These are phyloP conservation scores for Eurypyga helias DNA, from an alignment of 2,113 vertebrate genomes.

Conservation along the genomic window DNA sequence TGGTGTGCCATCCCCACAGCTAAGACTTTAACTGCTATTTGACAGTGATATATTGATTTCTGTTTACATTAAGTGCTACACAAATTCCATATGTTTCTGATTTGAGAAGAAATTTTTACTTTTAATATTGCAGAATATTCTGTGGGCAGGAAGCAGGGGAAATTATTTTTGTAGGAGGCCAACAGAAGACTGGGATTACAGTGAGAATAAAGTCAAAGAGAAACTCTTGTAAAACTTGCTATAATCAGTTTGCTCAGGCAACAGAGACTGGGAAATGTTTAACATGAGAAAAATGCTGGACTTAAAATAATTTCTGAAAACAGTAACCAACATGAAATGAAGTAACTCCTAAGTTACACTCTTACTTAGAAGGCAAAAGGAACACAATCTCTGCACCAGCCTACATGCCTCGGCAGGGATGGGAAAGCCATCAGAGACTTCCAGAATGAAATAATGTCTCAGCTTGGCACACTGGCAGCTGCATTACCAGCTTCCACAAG, in stretches of 20 bases:
- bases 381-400: background rate
- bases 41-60: background rate
- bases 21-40: background rate
- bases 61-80: background rate
- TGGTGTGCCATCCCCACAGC: background rate
- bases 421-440: background rate
- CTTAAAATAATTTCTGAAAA: background rate
- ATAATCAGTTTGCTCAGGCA: background rate
- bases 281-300: background rate
- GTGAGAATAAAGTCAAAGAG: background rate
- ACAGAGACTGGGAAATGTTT: background rate
- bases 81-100: background rate
- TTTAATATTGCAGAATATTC: background rate
- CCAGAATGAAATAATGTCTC: constrained; percentile 7
- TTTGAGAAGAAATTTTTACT: background rate
- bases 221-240: background rate
- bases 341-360: background rate
- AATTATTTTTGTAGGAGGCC: background rate
- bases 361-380: background rate
- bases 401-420: background rate
- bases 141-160: background rate
- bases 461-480: background rate
- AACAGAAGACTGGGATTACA: background rate
- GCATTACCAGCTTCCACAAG: background rate
- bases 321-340: background rate